phyloP scores from a whole-genome alignment of 1,140 invertebrate species.

The Trichonephila inaurata region DNA sequence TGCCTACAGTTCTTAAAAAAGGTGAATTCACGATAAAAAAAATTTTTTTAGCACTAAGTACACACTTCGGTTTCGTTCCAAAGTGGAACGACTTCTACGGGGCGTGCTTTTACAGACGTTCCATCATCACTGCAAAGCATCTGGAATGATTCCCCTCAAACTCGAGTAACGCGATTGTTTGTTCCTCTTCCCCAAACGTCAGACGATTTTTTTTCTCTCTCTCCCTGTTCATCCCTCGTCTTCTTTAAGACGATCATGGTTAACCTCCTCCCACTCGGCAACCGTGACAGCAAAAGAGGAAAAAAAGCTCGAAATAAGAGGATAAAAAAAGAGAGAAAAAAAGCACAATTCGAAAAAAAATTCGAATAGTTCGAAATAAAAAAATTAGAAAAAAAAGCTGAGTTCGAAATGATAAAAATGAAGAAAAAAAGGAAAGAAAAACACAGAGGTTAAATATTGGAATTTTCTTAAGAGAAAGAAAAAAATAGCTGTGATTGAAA shows the following conservation, averaged over 20 bases:
- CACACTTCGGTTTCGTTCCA: not conserved
- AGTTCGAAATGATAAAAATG: too few relatives aligned
- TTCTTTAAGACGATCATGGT: conserved; percentile 37
- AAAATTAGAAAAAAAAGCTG: too few relatives aligned
- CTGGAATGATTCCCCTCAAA: conserved; percentile 49
- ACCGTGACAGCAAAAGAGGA: not conserved
- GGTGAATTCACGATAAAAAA: not conserved
- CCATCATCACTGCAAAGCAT: conserved; percentile 23
- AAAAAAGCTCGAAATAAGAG: too few relatives aligned
- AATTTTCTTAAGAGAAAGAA: too few relatives aligned
- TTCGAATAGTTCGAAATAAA: too few relatives aligned
- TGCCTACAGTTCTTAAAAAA: not conserved
- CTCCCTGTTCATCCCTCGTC: conserved; percentile 7
- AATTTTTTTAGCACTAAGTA: not conserved
- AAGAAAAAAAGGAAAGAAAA: too few relatives aligned
- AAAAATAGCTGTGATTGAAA: too few relatives aligned
- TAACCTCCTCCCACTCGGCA: conserved; percentile 40
- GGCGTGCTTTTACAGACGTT: not conserved
- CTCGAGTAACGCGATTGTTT: conserved; percentile 1
- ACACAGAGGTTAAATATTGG: too few relatives aligned
- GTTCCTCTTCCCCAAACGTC: conserved; percentile 13
- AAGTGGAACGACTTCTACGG: not conserved
- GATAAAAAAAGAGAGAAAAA: not conserved
- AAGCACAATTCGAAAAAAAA: not conserved
- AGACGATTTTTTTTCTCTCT: conserved; percentile 13